Evolutionary conservation across 1,140 invertebrate species (phyloP).

Genomic region (Varroa destructor): DNA sequence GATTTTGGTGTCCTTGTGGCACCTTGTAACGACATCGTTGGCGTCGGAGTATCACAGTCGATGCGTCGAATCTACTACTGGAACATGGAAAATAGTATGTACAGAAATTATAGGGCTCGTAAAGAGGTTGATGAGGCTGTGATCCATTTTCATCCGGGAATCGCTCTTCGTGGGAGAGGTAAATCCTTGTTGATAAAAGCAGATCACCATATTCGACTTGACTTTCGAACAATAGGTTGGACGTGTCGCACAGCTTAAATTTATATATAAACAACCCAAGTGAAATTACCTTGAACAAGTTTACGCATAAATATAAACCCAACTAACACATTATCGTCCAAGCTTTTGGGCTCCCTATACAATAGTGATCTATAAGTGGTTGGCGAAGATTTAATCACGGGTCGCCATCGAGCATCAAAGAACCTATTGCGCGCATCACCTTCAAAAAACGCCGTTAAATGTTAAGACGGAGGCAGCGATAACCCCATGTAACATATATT

Average conservation of each 20-base stretch:
- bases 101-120: background rate
- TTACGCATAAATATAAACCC: no score
- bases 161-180: background rate
- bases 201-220: background rate
- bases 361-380: background rate
- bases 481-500: no score
- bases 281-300: no score
- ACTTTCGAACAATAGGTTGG: slow-evolving; percentile 8
- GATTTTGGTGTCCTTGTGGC: background rate
- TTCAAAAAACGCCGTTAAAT: no score
- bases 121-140: background rate
- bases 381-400: background rate
- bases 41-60: slow-evolving; percentile 7
- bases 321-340: background rate
- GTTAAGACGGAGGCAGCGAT: no score
- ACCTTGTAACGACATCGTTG: slow-evolving; percentile 8
- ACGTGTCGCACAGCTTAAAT: no score
- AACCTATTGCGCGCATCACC: no score
- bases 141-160: slow-evolving; percentile 2
- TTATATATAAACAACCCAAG: no score
- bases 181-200: background rate
- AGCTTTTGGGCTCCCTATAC: background rate
- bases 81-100: slow-evolving; percentile 10
- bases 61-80: background rate
- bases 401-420: no score